Evolutionary conservation across 1,140 invertebrate species (phyloP).

Genomic region (Adoxophyes honmai): DNA sequence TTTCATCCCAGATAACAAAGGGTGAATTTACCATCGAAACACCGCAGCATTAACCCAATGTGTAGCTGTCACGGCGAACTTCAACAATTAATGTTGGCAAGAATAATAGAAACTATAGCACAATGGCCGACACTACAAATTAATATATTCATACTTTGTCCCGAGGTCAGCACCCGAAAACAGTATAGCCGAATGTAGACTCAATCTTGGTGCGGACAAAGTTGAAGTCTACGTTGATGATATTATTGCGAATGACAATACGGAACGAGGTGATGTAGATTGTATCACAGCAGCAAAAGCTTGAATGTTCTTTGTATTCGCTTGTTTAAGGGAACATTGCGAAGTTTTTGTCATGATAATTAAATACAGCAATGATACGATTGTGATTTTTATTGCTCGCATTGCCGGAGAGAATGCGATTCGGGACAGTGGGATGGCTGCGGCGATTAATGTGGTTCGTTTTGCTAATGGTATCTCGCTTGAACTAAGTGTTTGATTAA

Average conservation of each 20-base stretch:
- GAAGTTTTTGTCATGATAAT: conserved; percentile 27
- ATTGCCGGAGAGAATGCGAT: conserved; percentile 44
- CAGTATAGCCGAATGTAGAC: conserved; percentile 25
- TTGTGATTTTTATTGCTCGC: conserved; percentile 45
- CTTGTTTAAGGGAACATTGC: conserved; percentile 18
- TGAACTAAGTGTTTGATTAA: not conserved
- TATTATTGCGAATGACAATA: conserved; percentile 12
- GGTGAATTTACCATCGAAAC: conserved; percentile 51
- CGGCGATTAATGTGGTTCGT: conserved; percentile 4
- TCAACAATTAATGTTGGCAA: conserved; percentile 55
- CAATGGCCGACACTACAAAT: conserved; percentile 59
- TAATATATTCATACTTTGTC: conserved; percentile 58
- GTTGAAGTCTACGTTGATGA: conserved; percentile 20
- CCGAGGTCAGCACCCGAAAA: conserved; percentile 52
- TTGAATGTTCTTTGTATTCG: not conserved
- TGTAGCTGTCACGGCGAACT: conserved; percentile 52
- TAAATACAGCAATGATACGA: conserved; percentile 36
- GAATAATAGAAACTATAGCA: conserved; percentile 66
- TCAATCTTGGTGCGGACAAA: conserved; percentile 9
- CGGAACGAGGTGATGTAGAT: conserved; percentile 4
- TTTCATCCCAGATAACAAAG: conserved; percentile 56
- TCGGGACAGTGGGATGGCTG: conserved; percentile 29
- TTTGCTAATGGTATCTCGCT: conserved; percentile 9
- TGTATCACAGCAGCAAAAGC: not conserved
- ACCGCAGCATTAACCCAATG: conserved; percentile 53